Percentiles rank a stretch among this genome's conserved stretches.
Evolutionary conservation across 2,888 invertebrate genomes (phyloP).

Genomic region (Euplexia lucipara): DNA sequence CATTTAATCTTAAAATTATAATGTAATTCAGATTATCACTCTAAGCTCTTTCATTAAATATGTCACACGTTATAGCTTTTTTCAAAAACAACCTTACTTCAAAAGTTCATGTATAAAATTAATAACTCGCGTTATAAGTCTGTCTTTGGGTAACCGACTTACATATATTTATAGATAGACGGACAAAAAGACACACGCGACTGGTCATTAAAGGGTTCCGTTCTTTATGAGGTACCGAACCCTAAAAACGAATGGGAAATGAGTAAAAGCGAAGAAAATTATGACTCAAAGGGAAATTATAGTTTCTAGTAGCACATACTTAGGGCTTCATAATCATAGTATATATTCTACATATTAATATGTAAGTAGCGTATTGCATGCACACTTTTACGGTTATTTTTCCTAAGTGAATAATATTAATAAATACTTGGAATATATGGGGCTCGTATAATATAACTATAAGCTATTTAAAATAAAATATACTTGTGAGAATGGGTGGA

Average conservation of each 20-base stretch:
- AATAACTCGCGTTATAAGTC: too few relatives aligned
- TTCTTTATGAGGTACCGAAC: too few relatives aligned
- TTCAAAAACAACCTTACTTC: too few relatives aligned
- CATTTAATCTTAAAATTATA: too few relatives aligned
- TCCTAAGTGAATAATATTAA: slow-evolving; percentile 15
- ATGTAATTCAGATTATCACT: too few relatives aligned
- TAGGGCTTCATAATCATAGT: slow-evolving; percentile 1
- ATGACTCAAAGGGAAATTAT: slow-evolving; percentile 23
- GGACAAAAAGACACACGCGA: too few relatives aligned
- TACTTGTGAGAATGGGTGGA: slow-evolving; percentile 40
- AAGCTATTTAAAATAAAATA: slow-evolving; percentile 28
- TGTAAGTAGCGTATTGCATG: slow-evolving; percentile 37
- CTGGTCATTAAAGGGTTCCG: neutral
- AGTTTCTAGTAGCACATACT: slow-evolving; percentile 19
- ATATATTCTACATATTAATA: neutral
- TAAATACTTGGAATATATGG: slow-evolving; percentile 28
- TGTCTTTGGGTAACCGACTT: too few relatives aligned
- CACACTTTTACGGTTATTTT: slow-evolving; percentile 29
- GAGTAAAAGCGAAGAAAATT: neutral
- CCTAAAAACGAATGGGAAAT: neutral
- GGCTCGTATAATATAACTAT: slow-evolving; percentile 2
- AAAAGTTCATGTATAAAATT: too few relatives aligned
- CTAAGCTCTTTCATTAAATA: too few relatives aligned
- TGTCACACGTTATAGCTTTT: too few relatives aligned
- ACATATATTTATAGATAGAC: too few relatives aligned